phyloP scores from a whole-genome alignment of 2,888 invertebrate species.

The Caenorhabditis sp. region DNA sequence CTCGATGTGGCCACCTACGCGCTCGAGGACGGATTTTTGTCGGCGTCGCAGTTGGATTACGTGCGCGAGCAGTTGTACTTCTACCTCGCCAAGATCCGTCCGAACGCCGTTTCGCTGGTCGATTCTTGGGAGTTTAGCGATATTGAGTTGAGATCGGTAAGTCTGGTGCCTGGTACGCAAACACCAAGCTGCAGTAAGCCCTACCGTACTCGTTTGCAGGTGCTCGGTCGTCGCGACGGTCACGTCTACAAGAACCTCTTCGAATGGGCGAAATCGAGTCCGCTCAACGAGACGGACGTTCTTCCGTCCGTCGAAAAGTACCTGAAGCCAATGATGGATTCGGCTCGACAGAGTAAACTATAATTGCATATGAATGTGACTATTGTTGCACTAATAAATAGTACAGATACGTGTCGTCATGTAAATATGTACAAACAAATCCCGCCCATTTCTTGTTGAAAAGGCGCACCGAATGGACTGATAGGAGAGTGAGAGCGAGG shows the following conservation, averaged over 20 bases:
- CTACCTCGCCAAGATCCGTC: slow-evolving; percentile 84
- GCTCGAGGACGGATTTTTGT: slow-evolving; percentile 66
- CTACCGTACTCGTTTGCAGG: too few relatives aligned
- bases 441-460: too few relatives aligned
- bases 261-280: slow-evolving; percentile 79
- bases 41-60: slow-evolving; percentile 63
- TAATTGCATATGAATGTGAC: too few relatives aligned
- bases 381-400: too few relatives aligned
- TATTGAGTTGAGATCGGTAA: slow-evolving; percentile 79
- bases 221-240: slow-evolving; percentile 80
- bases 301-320: slow-evolving; percentile 65
- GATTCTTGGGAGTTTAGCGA: slow-evolving; percentile 88
- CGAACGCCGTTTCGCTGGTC: slow-evolving; percentile 91
- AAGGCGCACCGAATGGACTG: too few relatives aligned
- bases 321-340: slow-evolving; percentile 69
- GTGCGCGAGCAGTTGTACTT: slow-evolving; percentile 67
- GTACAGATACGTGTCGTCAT: too few relatives aligned
- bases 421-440: too few relatives aligned
- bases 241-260: slow-evolving; percentile 79
- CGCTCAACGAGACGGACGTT: slow-evolving; percentile 66
- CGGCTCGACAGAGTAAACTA: slow-evolving; percentile 45
- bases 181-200: too few relatives aligned
- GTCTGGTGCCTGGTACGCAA: slow-evolving; percentile 19
- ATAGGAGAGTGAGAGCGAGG: too few relatives aligned
- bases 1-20: slow-evolving; percentile 56